These are phyloP conservation scores for Drosophila prosaltans DNA, from an alignment of 1,140 invertebrate species.

Conservation along the genomic window DNA sequence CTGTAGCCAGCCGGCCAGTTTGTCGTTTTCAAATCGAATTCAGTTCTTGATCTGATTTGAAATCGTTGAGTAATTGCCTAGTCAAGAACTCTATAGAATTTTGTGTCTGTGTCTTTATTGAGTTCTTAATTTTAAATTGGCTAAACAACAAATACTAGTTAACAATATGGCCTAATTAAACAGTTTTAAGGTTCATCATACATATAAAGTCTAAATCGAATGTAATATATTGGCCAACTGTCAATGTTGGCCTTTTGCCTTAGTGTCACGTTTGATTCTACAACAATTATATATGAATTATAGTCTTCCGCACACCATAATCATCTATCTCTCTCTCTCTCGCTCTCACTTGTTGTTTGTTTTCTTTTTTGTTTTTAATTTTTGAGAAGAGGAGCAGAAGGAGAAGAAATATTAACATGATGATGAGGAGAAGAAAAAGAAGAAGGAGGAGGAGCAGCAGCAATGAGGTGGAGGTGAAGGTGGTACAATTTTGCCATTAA, in stretches of 20 bases:
- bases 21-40: no score
- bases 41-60: no score
- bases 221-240: no score
- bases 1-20: no score
- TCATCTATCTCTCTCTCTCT: neutral
- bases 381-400: neutral
- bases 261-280: neutral
- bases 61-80: no score
- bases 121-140: no score
- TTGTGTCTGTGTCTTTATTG: no score
- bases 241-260: neutral
- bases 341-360: neutral
- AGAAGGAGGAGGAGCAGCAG: neutral
- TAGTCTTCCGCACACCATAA: constrained; percentile 1
- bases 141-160: no score
- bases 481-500: constrained; percentile 3
- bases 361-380: neutral
- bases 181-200: no score
- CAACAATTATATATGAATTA: neutral
- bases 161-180: no score
- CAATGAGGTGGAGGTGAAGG: neutral
- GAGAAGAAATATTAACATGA: neutral
- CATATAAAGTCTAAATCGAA: neutral
- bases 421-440: neutral
- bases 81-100: no score